Evolutionary conservation across 2,888 invertebrate species (phyloP), one percentile per base, ranked within the genome.

Genomic region (Meandrusa payeni): DNA sequence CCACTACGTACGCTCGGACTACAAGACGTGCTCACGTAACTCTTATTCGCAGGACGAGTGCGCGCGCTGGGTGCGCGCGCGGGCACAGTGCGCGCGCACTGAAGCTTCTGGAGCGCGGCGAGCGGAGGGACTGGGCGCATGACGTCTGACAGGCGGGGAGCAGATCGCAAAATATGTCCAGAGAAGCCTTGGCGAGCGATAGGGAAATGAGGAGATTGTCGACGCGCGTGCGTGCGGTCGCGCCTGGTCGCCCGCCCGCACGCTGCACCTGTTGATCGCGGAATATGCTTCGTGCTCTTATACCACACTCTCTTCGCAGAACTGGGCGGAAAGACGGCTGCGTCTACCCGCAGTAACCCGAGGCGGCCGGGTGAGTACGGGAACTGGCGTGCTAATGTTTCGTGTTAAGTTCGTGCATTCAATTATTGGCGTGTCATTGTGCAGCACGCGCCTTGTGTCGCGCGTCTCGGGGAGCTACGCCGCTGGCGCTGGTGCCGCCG

Each of bases 11-110:
- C 5, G n/a, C n/a, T n/a, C 2, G 5, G 2, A 22, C n/a, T 22
- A 6, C n/a, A 2, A 22, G 22, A 15, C 5, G 22, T n/a, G 5
- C 2, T 22, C 22, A 5, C 2, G n/a, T 2, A n/a, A n/a, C 6
- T 2, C n/a, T 22, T n/a, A 15, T 7, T 7, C 46, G 36, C 67
- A 79, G 73, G 77, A 79, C 53, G 80, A 79, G 59, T 72, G 69
- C 52, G 73, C 61, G 49, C 73, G 74, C 36, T 76, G 75, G 70
- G 62, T 58, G 39, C 34, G 57, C 11, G 67, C 64, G 53, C 57
- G 54, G 41, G 61, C 36, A 37, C 31, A 45, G 15, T 39, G 27
- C 47, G 11, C 15, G 9, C 9, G 39, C 29, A 47, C 9, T 10
- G 9, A 28, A 22, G 4, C 26, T 33, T 37, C 11, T 33, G 3